These are phyloP conservation scores for Lagenorhynchus albirostris DNA, from an alignment of 2,113 vertebrate species.

Conservation along the genomic window DNA sequence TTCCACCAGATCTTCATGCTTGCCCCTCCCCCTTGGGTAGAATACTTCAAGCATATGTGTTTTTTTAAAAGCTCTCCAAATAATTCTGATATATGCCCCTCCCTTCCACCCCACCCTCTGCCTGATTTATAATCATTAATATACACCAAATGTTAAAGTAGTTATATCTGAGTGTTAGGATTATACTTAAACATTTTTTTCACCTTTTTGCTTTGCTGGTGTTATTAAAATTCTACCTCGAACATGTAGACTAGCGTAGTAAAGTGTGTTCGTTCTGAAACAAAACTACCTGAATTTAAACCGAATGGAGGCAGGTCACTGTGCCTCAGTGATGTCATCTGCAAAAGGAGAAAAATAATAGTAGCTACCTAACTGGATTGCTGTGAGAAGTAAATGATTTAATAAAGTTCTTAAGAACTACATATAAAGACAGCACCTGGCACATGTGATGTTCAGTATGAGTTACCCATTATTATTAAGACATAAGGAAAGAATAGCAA, in stretches of 20 bases:
- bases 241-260: neutral
- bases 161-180: neutral
- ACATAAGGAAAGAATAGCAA: neutral
- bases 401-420: neutral
- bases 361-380: neutral
- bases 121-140: neutral
- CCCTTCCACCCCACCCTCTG: neutral
- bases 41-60: neutral
- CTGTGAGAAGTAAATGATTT: neutral
- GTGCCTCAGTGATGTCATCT: neutral
- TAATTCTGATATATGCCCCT: neutral
- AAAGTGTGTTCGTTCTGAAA: neutral
- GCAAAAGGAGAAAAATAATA: neutral
- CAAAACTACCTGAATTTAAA: neutral
- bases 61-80: neutral
- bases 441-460: neutral
- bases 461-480: neutral
- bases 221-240: neutral
- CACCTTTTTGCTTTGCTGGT: neutral
- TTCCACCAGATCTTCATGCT: neutral
- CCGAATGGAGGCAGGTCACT: neutral
- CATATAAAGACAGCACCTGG: neutral
- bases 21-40: neutral
- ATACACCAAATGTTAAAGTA: neutral
- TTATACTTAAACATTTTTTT: neutral